Evolutionary conservation across 2,113 vertebrate species (phyloP), one percentile per base, ranked within the genome.

Genomic region (Neodontobutis hainanensis): DNA sequence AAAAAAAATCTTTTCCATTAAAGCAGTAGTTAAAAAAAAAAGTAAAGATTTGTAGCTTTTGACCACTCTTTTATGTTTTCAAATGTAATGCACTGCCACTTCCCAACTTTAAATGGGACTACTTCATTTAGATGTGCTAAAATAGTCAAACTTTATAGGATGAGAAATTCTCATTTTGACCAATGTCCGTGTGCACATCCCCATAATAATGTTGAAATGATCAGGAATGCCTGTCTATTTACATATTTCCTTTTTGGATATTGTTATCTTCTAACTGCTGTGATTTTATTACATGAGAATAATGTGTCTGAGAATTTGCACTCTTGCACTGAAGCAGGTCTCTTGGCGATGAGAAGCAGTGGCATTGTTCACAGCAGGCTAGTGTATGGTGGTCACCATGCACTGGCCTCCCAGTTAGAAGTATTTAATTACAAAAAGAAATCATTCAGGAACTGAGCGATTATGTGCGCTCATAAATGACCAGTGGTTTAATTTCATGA

Each of bases 341-440:
- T 78, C 60, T 53, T 53, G 27, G 61, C 58, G 77, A 56, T 71
- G 27, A 52, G 71, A 57, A 80, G 68, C 75, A 55, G 69, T 66
- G 80, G 50, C 62, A 48, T 83, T 78, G 73, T 82, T 80, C 32
- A 38, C 59, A 76, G 61, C 58, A 44, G 67, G 69, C 61, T 66
- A 57, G 55, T 57, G 78, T 78, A 70, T 55, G 65, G 76, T 66
- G 68, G 82, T 68, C 80, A 73, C 65, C 72, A 34, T 70, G 56
- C 9, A 1, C 68, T 68, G 56, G 65, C 74, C 81, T 74, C 81
- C 16, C 36, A 15, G 61, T 68, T 51, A 65, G 53, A 77, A 76
- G 68, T 77, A 75, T 73, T 85, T 68, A 43, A 65, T 77, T 73
- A n/a, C 63, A 78, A 70, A 79, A 80, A 64, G 46, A 72, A 80